phyloP scores from a whole-genome alignment of 2,797 vertebrate species.

The Pseudochaenichthys georgianus region DNA sequence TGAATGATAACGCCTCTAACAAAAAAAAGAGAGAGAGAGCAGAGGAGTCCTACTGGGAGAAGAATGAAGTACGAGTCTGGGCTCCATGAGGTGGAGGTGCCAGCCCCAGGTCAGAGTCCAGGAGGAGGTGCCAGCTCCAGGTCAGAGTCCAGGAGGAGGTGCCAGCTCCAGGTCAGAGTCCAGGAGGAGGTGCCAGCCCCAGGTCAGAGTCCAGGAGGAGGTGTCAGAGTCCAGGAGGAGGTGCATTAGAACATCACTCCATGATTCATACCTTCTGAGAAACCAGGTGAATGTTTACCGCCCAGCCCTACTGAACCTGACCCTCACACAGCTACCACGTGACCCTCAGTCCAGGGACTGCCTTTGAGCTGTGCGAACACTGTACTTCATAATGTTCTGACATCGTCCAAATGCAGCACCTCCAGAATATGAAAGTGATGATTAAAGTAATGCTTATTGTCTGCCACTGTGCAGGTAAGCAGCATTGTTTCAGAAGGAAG shows the following conservation, averaged over 20 bases:
- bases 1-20: too few relatives aligned
- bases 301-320: background rate
- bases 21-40: too few relatives aligned
- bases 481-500: background rate
- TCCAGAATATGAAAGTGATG: background rate
- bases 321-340: background rate
- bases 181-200: background rate
- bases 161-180: slow-evolving; percentile 32
- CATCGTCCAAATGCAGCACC: slow-evolving; percentile 29
- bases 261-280: background rate
- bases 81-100: background rate
- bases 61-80: background rate
- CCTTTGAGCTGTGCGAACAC: background rate
- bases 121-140: background rate
- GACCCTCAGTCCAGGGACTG: background rate
- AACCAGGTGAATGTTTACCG: slow-evolving; percentile 24
- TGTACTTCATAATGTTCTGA: background rate
- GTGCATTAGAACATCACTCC: background rate
- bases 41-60: too few relatives aligned
- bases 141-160: slow-evolving; percentile 31
- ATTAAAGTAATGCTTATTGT: slow-evolving; percentile 25
- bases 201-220: slow-evolving; percentile 36
- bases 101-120: slow-evolving; percentile 35
- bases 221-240: background rate
- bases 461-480: slow-evolving; percentile 47